Evolutionary conservation across 2,113 vertebrate species (phyloP), one percentile per base, ranked within the genome.

Genomic region (Terrapene triunguis): DNA sequence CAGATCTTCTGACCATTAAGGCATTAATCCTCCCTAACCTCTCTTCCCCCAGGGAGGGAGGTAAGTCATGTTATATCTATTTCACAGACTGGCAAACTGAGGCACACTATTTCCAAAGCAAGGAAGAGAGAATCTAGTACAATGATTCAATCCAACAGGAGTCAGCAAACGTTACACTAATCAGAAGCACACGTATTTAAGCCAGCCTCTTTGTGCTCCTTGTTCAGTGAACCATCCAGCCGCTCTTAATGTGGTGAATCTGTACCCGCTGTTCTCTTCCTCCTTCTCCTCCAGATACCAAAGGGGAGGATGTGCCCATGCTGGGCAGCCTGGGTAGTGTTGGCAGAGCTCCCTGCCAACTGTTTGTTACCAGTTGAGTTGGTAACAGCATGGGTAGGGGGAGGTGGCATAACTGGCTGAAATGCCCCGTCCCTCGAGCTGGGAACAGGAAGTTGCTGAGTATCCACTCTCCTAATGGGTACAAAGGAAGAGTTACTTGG

Each of bases 321-420:
- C 84, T 89, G 91, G 1, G 11, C 5, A 89, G 65, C 72, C 86
- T 22, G 4, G 85, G 89, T 89, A 80, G 44, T 6, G 2, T 94
- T 96, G 94, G 91, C 94, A 72, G 81, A 2, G 93, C 87, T 89
- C 91, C 93, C 83, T 1, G 3, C 1, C 29, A 57, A 53, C 84
- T 55, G 55, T 91, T 96, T 82, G 57, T 80, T 85, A 84, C 51
- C 89, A 12, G 90, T 80, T 1, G 7, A 83, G 59, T 2, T 5
- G 81, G 84, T 93, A 44, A 89, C 91, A 35, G 87, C 81, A 54
- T 81, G 94, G 89, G 87, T 84, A 85, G 88, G 93, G 93, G 94
- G 59, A 44, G 94, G 93, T 88, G 94, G 91, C 89, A 90, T 72
- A 59, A 16, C 89, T 65, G 95, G 87, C 94, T 35, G 69, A 94